phyloP scores from a whole-genome alignment of 2,113 vertebrate genomes.

The Fulmarus glacialis region DNA sequence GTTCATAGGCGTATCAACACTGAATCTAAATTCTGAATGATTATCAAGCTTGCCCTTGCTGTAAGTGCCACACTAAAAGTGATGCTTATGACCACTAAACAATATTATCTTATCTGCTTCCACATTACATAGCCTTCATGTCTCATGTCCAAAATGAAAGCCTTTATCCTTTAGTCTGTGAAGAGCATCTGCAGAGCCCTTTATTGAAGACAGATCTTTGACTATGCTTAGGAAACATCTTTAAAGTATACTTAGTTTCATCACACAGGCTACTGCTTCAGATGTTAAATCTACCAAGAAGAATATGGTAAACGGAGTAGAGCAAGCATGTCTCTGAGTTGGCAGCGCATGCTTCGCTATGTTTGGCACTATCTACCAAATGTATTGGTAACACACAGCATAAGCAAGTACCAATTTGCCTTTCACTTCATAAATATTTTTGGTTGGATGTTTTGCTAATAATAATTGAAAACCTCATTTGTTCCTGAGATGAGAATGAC shows the following conservation, averaged over 20 bases:
- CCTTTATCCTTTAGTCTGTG: conserved; percentile 27
- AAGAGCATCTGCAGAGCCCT: neutral
- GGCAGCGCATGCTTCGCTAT: conserved; percentile 53
- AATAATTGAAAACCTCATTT: conserved; percentile 53
- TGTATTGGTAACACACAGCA: conserved; percentile 7
- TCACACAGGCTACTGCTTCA: neutral
- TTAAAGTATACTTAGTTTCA: neutral
- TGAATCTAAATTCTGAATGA: conserved; percentile 2
- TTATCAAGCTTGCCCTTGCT: conserved; percentile 15
- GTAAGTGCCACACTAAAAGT: conserved; percentile 17
- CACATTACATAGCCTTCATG: neutral
- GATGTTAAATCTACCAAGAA: conserved; percentile 1
- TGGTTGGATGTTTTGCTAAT: conserved; percentile 60
- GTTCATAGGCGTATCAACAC: neutral
- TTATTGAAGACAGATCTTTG: neutral
- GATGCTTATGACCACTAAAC: neutral
- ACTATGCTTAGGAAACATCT: neutral
- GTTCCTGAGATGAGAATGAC: conserved; percentile 77
- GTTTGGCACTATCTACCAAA: conserved; percentile 65
- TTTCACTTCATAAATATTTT: conserved; percentile 53
- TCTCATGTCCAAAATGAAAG: neutral
- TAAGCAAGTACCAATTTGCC: conserved; percentile 42
- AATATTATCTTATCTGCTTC: neutral
- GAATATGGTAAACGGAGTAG: conserved; percentile 11
- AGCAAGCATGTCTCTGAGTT: conserved; percentile 41